A percentile compares a stretch with the other conserved stretches of the same genome.
Evolutionary conservation across 2,797 vertebrate genomes (phyloP).

Genomic region (Setipinna tenuifilis): DNA sequence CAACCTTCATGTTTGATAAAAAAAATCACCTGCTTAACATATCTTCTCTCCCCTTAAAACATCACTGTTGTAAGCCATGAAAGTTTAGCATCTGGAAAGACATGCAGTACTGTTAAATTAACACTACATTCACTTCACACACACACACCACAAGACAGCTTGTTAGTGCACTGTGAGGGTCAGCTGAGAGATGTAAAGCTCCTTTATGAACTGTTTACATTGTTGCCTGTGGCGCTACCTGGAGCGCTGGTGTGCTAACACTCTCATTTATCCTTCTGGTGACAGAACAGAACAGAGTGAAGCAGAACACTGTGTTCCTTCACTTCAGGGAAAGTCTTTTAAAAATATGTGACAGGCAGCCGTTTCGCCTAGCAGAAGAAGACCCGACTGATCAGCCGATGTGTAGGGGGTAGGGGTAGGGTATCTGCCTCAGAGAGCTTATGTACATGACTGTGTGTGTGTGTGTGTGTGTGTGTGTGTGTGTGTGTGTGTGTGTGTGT

Average conservation of each 20-base stretch:
- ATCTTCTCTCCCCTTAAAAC: neutral
- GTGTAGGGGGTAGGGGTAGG: neutral
- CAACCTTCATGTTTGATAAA: neutral
- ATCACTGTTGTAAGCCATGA: neutral
- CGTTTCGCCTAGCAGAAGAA: neutral
- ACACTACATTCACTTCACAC: neutral
- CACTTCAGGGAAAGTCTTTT: neutral
- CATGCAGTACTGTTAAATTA: neutral
- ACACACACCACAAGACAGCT: neutral
- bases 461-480: slow-evolving; percentile 9
- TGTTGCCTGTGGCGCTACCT: neutral
- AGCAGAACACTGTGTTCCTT: slow-evolving; percentile 6
- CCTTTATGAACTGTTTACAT: neutral
- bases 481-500: neutral
- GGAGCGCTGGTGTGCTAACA: neutral
- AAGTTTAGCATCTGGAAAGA: neutral
- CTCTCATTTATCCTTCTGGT: neutral
- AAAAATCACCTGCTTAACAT: neutral
- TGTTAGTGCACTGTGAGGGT: neutral
- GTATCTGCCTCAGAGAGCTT: neutral
- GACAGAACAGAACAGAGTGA: neutral
- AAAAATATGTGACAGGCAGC: neutral
- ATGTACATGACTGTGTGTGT: neutral
- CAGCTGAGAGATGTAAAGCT: neutral
- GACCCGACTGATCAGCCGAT: neutral